Evolutionary conservation across 2,113 vertebrate species (phyloP), one percentile per base, ranked within the genome.

Genomic region (Centropus bengalensis): DNA sequence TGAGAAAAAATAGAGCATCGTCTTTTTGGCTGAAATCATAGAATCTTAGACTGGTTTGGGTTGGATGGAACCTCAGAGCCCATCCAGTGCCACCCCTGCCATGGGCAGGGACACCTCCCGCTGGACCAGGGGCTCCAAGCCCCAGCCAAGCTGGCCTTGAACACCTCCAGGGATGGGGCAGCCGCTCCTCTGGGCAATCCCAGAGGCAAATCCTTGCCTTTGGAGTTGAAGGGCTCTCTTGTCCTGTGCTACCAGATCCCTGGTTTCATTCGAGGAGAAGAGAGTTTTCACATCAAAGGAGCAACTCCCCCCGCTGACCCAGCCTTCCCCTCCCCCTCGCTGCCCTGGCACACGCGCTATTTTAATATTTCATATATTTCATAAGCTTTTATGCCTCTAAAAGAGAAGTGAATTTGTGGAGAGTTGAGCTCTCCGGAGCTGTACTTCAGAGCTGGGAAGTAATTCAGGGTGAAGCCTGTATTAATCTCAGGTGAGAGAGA

Each of bases 401-500:
- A 98, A 96, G 96, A 96, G 95, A 97, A 97, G 89, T 97, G 93
- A 98, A 97, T 98, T 97, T 97, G 94, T 89, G 88, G 97, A 97
- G 94, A 97, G 88, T 93, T 92, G 96, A 88, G 88, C 95, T 97
- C 97, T 97, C 96, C 96, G 95, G 97, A 97, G 85, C 94, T 98
- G 94, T 91, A 95, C 97, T 98, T 97, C 96, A 97, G 95, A 97
- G 97, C 96, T 94, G 80, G 93, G 97, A 98, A 98, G 95, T 96
- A 97, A 97, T 97, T 98, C 96, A 94, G 97, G 96, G 93, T 97
- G 97, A 96, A 95, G 96, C 84, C 92, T 95, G 71, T 97, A 97
- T 97, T 96, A 98, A 97, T 98, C 97, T 98, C 97, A 96, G 97
- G 94, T 96, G 94, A 97, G 96, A 94, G 86, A 97, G 97, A 97